Evolutionary conservation across 2,797 vertebrate species (phyloP).

Genomic region (Chelonia mydas): DNA sequence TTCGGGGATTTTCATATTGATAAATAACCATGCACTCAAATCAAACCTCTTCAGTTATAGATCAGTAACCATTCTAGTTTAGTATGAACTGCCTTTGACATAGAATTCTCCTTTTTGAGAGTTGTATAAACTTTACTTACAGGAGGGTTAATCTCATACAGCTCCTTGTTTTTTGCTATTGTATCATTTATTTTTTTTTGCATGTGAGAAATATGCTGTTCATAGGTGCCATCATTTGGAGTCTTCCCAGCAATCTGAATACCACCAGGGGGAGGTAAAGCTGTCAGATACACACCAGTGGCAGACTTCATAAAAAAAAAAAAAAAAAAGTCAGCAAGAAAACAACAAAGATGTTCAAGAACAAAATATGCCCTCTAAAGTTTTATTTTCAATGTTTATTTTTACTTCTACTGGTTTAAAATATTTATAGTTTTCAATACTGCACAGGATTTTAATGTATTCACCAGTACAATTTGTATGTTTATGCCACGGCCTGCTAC

Average conservation of each 20-base stretch:
- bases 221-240: conserved; percentile 91
- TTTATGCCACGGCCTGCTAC: background rate
- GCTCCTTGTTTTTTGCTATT: conserved; percentile 94
- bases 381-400: background rate
- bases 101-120: background rate
- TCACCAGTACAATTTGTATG: background rate
- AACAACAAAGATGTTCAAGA: background rate
- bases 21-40: background rate
- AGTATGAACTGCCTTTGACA: background rate
- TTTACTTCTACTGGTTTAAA: background rate
- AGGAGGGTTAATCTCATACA: conserved; percentile 94
- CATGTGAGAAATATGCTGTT: conserved; percentile 94
- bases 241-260: conserved; percentile 98
- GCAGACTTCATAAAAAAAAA: conserved; percentile 87
- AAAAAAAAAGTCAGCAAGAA: conserved; percentile 18
- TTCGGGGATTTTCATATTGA: background rate
- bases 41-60: background rate
- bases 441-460: background rate
- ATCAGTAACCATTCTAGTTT: background rate
- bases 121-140: conserved; percentile 81
- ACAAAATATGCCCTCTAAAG: background rate
- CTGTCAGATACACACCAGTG: conserved; percentile 94
- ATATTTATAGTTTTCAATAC: background rate
- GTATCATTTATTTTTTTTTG: conserved; percentile 99
- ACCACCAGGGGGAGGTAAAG: conserved; percentile 92